Base-by-base conservation (phyloP, 2,888 invertebrate species). In the Caprella mutica region DNA sequence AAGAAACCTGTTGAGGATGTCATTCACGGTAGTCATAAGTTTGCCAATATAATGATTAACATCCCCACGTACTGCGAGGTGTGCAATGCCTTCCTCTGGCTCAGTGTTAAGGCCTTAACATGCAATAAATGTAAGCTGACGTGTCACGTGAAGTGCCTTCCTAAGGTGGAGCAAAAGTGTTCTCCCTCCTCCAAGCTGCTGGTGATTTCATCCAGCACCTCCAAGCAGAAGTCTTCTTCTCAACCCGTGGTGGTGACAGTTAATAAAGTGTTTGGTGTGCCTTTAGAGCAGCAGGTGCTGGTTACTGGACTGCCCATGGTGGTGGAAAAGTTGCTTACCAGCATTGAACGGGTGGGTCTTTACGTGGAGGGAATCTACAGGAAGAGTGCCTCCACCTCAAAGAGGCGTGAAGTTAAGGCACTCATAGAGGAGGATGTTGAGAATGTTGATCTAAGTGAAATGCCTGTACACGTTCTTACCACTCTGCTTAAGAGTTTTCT, bases 21-120 rank as follows among this genome's bases (percentile, higher is more conserved):
- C 5, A 51, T 59, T 8, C 53, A 63, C 46, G 58, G 65, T 24
- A 57, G 55, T 48, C 70, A 77, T 75, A 83, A 83, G 57, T 93
- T 92, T 75, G 80, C 85, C 54, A 75, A 86, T 68, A 88, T 88
- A 51, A 89, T 92, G 74, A 90, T 94, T 69, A 93, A 91, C 75
- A 93, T 94, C 69, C 91, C 92, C 14, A 94, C 93, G 4, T 92
- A 88, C 68, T 96, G 94, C 74, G 94, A 96, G 75, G 85, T 91
- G 65, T 94, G 93, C 75, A 86, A 84, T 69, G 85, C 86, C 2
- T 87, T 90, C 75, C 87, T 93, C 82, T 93, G 93, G 93, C 90
- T 93, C 57, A 85, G 92, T 63, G 93, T 93, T 72, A 80, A 90
- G 56, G 88, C 90, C 51, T 81, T 89, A 65, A 84, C 82, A 55